Base-by-base conservation (phyloP, 1,140 invertebrate genomes). In the Lordiphosa stackelbergi region DNA sequence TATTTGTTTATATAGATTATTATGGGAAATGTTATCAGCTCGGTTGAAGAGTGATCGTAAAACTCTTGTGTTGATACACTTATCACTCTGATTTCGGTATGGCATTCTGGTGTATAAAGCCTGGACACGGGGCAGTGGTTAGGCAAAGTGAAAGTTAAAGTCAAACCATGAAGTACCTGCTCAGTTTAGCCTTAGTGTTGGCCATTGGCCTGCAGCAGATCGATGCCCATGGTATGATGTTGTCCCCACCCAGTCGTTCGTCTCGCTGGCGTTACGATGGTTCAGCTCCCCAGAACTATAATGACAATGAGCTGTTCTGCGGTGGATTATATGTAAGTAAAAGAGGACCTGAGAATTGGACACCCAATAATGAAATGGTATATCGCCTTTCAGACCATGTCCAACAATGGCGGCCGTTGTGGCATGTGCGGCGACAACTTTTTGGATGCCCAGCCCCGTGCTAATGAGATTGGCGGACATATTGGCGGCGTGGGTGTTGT, bases 281-380 rank as follows among this genome's bases (percentile, higher is more conserved):
- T 40, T 69, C 88, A 1, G 91, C 91, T 1, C 90, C 90, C 0
- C 53, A 62, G 1, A 92, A 94, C 85, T 93, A 89, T 36, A 86
- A 91, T 43, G 93, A 94, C 70, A 92, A 93, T 68, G 89, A 90
- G 48, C 88, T 92, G 31, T 93, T 89, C 81, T 94, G 93, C 78
- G 93, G 93, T 24, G 93, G 93, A 53, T 88, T 88, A 51, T 61
- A 69, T 49, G 91, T 92, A 86, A 89, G 88, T 78, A 4, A 5
- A 10, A 5, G 22, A 24, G 22, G 4, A 24, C 4, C 5, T 24
- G 1, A 6, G 22, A 24, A 5, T 24, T 24, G 22, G 22, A 6
- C 0, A 24, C 22, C 22, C 22, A 24, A n/a, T n/a, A n/a, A n/a
- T n/a, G n/a, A n/a, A n/a, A n/a, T n/a, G n/a, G n/a, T n/a, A n/a